Percentiles rank a stretch among this genome's conserved stretches.
phyloP scores from a whole-genome alignment of 2,888 invertebrate genomes.

The Noctua comes region DNA sequence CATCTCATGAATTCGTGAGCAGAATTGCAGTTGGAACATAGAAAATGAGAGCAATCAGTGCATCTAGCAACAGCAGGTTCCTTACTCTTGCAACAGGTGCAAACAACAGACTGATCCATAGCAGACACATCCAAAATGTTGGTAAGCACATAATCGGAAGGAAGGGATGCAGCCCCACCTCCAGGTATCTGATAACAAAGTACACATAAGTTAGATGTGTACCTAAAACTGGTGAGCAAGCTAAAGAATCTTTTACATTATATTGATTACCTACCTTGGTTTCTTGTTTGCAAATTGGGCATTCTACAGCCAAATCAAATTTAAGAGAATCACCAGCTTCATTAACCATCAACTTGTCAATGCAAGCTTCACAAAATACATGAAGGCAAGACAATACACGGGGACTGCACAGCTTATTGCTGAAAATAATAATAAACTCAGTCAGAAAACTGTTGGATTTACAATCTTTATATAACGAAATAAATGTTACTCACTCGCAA shows the following conservation, averaged over 20 bases:
- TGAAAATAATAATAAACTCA: slow-evolving; percentile 75
- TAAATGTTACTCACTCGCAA: slow-evolving; percentile 90
- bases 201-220: slow-evolving; percentile 31
- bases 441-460: background rate
- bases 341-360: slow-evolving; percentile 94
- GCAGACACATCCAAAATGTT: slow-evolving; percentile 96
- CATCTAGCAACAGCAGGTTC: slow-evolving; percentile 98
- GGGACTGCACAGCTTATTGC: slow-evolving; percentile 94
- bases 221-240: slow-evolving; percentile 6
- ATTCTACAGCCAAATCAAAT: slow-evolving; percentile 92
- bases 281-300: slow-evolving; percentile 96
- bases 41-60: slow-evolving; percentile 97
- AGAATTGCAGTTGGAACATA: slow-evolving; percentile 98
- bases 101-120: slow-evolving; percentile 93
- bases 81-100: slow-evolving; percentile 98
- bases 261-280: slow-evolving; percentile 91
- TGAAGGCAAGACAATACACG: slow-evolving; percentile 98
- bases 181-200: slow-evolving; percentile 90
- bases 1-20: slow-evolving; percentile 99
- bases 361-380: slow-evolving; percentile 98
- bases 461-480: slow-evolving; percentile 2
- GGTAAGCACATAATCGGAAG: slow-evolving; percentile 96
- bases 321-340: slow-evolving; percentile 93
- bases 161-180: slow-evolving; percentile 94
- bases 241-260: slow-evolving; percentile 38